Conservation (phyloP, 2,797 vertebrate genomes). For the Picus viridis region DNA sequence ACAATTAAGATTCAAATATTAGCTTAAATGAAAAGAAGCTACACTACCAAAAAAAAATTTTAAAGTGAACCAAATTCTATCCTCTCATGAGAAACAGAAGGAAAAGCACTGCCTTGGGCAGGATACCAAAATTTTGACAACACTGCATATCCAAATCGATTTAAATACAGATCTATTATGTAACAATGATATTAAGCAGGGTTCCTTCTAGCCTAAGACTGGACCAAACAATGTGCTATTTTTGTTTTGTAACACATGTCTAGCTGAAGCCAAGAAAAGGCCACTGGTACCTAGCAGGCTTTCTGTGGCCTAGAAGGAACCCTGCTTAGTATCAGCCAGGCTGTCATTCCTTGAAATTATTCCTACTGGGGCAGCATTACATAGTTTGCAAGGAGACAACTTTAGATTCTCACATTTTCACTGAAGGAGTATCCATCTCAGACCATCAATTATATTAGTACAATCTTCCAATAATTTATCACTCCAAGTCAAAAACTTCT, state of each 20-base stretch:
- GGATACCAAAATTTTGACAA: background rate
- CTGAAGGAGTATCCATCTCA: background rate
- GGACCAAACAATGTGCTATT: background rate
- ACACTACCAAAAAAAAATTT: background rate
- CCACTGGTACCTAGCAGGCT: background rate
- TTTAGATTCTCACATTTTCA: background rate
- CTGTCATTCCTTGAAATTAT: background rate
- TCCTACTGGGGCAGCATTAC: background rate
- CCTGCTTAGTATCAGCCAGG: too few relatives aligned
- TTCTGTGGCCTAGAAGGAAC: background rate
- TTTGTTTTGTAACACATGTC: background rate
- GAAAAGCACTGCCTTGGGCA: background rate
- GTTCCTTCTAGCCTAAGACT: background rate
- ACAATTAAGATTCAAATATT: background rate
- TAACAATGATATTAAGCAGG: background rate
- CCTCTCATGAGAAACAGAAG: background rate
- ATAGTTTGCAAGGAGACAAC: background rate
- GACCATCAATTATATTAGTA: background rate
- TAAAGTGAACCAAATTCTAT: rapidly evolving
- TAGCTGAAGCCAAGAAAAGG: background rate
- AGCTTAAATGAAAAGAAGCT: background rate
- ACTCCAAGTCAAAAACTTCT: background rate
- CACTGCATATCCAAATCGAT: background rate
- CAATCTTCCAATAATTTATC: background rate
- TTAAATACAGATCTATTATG: background rate